Evolutionary conservation across 2,113 vertebrate species (phyloP), one percentile per base, ranked within the genome.

Genomic region (Neotragus moschatus): DNA sequence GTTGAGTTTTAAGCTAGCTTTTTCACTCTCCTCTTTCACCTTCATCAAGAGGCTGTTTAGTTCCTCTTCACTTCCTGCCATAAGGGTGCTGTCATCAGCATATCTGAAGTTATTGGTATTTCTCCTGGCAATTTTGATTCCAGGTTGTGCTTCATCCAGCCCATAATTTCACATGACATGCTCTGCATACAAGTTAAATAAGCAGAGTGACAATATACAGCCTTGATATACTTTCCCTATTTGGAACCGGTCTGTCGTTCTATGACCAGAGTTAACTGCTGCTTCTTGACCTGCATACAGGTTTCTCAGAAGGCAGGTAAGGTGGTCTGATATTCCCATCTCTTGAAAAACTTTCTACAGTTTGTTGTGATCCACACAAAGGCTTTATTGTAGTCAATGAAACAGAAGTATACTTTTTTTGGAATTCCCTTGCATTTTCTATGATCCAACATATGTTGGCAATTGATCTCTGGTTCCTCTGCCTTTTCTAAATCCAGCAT

Each of bases 121-220:
- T 70, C 63, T 70, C 63, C 63, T 70, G 63, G 19, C 19, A 70
- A 70, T 70, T 19, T 36, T 11, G 63, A 70, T 70, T 70, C n/a
- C 63, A 36, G 17, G 19, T 36, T 70, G n/a, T 70, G 63, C 17
- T 70, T 70, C n/a, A 70, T 70, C n/a, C n/a, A 70, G 63, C n/a
- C n/a, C 2, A 0, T 70, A 36, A 70, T 70, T 70, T 10, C 4
- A 0, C 63, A 70, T 70, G n/a, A 70, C 2, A 4, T 36, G 36
- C 63, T 36, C n/a, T 70, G 9, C 9, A 70, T 70, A 12, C 36
- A 70, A 36, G n/a, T 70, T 36, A 70, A 36, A 70, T 36, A 70
- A 70, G 9, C 63, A 70, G n/a, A 19, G n/a, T 70, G n/a, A 36
- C 63, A 70, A 36, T 23, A 36, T 36, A 70, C n/a, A 70, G 63